Base-by-base conservation (phyloP, 2,113 vertebrate genomes). In the Martes martes region DNA sequence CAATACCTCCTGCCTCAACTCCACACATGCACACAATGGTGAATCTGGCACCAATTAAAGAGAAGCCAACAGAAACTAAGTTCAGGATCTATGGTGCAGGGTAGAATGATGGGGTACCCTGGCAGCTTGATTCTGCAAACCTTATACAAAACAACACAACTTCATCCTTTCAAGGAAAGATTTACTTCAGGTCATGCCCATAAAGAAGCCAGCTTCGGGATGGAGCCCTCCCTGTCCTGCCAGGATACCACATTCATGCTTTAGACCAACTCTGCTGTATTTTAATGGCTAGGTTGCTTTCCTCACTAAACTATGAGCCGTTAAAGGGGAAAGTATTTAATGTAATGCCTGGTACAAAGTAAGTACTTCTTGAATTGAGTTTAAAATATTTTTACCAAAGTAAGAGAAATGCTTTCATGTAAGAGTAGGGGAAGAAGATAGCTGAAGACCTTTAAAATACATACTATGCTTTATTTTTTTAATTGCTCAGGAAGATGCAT, bases 351-450 rank as follows among this genome's bases (percentile, higher is more conserved):
- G 55, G 21, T 28, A 85, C 63, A 67, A 3, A 87, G 33, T 59
- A 84, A 92, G n/a, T 47, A 59, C n/a, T 50, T 57, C 55, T 85
- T 80, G 31, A 89, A 76, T 81, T 87, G 80, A 55, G 73, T 76
- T 92, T 95, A 59, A 86, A 81, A 90, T 80, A 79, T 59, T 61
- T 95, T 91, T 95, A 86, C 33, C 50, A 55, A 87, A 91, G 71
- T 83, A 81, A 89, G 13, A 74, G 18, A 92, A 89, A 86, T n/a
- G 1, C 11, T 79, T 39, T 52, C 24, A 24, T 81, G 63, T 42
- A 65, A 55, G 91, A 76, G 14, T 14, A 28, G 26, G 23, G 26
- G 9, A 57, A 26, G 14, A 50, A 13, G 39, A 73, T 50, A 65
- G 15, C 7, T 83, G 8, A 6, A 83, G 55, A 13, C 11, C 63